Evolutionary conservation across 2,888 invertebrate genomes (phyloP), one percentile per base, ranked within the genome.

Genomic region (Oligia latruncula): DNA sequence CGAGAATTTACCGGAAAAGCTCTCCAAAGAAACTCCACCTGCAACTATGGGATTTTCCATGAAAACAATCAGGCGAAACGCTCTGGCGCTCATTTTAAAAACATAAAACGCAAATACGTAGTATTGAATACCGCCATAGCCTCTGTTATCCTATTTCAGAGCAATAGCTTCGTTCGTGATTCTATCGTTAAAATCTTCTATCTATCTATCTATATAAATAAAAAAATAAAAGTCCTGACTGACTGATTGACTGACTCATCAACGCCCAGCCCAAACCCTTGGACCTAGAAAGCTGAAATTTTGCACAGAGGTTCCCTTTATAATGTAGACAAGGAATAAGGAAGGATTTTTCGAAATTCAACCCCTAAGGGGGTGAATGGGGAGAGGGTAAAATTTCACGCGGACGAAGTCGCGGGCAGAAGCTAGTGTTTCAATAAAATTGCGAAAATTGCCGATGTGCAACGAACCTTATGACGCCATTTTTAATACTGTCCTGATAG

Each of bases 401-500:
- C 29, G 29, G 29, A 29, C 29, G 29, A 29, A 29, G 29, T 29
- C 29, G 29, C 1, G 1, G 29, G 29, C 29, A 29, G 29, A 29
- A 29, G 29, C 29, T 29, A 29, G 29, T 78, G 80, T 79, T 80
- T 83, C 71, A 81, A 81, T 80, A 78, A 80, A 79, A 82, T 71
- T 77, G 70, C 52, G 58, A 74, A 77, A 43, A 71, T 70, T 80
- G 58, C 46, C 79, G 58, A 80, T 82, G 74, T 83, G 74, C 67
- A 46, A 62, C 29, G 71, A 71, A 62, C 68, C 67, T 43, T 76
- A 15, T 60, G 65, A n/a, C 49, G 76, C 58, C 68, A 64, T 82
- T 84, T 88, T 86, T 79, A 82, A 86, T 84, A 83, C 72, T 80
- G 46, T 67, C 68, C n/a, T 60, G 77, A 78, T 64, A 74, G 68